These are phyloP conservation scores for Morbakka virulenta DNA, from an alignment of 30 jellyfish, hydroid and myxozoan genomes.

Conservation along the genomic window DNA sequence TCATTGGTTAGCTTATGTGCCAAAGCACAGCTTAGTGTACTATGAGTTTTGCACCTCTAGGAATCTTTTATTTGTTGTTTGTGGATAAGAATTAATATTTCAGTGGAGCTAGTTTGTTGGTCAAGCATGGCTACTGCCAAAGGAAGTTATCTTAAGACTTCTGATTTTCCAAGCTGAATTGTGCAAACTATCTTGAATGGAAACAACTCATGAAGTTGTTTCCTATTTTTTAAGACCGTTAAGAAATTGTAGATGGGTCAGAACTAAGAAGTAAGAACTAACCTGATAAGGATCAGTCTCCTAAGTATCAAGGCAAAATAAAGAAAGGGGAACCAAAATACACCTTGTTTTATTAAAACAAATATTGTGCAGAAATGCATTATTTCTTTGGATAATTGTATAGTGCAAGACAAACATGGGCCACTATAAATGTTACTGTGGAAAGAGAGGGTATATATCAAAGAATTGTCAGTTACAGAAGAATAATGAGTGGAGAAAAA, in stretches of 20 bases:
- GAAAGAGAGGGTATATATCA: too few species aligned
- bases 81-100: neutral
- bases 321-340: neutral
- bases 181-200: constrained; percentile 40
- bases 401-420: too few species aligned
- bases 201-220: constrained; percentile 51
- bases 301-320: neutral
- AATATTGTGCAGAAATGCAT: too few species aligned
- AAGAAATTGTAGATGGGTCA: neutral
- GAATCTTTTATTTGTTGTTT: neutral
- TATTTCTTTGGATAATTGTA: too few species aligned
- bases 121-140: neutral
- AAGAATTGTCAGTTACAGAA: too few species aligned
- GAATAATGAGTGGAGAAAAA: too few species aligned
- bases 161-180: constrained; percentile 25
- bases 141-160: neutral
- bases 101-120: neutral
- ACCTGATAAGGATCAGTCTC: neutral
- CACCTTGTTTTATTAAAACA: neutral
- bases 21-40: neutral
- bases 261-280: too few species aligned
- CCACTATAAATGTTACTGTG: too few species aligned
- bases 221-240: neutral
- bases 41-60: neutral
- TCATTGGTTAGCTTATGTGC: neutral